Base-by-base conservation (phyloP, 2,797 vertebrate species). In the Notamacropus eugenii region DNA sequence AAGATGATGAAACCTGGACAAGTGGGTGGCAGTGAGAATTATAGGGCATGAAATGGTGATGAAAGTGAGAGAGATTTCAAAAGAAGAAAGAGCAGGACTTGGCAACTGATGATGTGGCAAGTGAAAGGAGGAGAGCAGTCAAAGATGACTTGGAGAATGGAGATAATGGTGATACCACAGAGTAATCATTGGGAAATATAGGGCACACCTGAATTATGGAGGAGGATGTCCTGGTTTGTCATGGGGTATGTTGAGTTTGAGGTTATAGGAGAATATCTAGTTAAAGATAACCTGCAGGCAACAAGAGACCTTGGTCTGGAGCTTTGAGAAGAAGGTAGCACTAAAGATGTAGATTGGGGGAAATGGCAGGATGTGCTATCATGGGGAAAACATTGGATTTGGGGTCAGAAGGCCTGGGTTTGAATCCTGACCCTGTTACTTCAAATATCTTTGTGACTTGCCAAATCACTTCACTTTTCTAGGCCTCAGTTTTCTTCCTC, bases 391-490 rank as follows among this genome's bases (percentile, higher is more conserved):
- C 14, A 19, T n/a, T 74, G 62, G 16, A 74, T n/a, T 74, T 22
- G 62, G 62, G 0, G 28, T 52, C 6, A 0, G 0, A 0, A 82
- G 93, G 82, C 58, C 16, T 46, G 50, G 0, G 22, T 0, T 82
- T 82, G 13, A 31, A 54, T 29, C 6, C 22, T 8, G 40, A 3
- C 13, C 55, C 46, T 0, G 56, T 22, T 46, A 22, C 46, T 22
- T 27, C 40, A 24, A 28, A 50, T 28, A 46, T 50, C 19, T 3
- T 0, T 14, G 8, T 34, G 29, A 52, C 34, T 27, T 50, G 34
- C 28, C 46, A 27, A 90, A 13, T 16, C 52, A 31, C 10, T 54
- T 55, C 16, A 31, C 19, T 52, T 54, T 54, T 19, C 29, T 12
- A 13, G 59, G 12, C 29, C 29, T 28, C 14, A 46, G 11, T 55